Base-by-base conservation (phyloP, 2,888 invertebrate genomes). In the Baccha elongata region DNA sequence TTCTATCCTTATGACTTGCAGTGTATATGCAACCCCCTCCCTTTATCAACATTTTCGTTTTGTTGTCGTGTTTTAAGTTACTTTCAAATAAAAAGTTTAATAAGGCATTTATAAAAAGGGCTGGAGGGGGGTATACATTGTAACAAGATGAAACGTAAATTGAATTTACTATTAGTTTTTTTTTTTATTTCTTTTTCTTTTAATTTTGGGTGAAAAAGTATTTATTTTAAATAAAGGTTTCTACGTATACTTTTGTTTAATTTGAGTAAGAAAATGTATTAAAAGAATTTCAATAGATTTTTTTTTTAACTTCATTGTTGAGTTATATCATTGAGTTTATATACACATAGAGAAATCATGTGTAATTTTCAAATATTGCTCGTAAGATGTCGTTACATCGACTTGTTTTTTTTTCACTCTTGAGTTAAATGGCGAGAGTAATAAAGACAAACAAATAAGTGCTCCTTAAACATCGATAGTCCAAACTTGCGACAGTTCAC, bases 121-220 rank as follows among this genome's bases (percentile, higher is more conserved):
- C 23, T 52, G 13, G 35, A 42, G 60, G 29, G 17, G 42, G 26
- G 62, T 44, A 10, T n/a, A n/a, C n/a, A n/a, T 23, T 42, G 60
- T 62, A 65, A 80, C 80, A 69, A 81, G 76, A 76, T 69, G 72
- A 73, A 71, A 73, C 72, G 83, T 73, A 78, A 78, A 78, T 83
- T 83, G 67, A 83, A 83, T 78, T 78, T 78, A 37, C 71, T 46
- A 71, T 76, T 76, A 60, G 53, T 52, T 72, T 71, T 73, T 50
- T 68, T 58, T 52, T 46, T 67, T 19, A 29, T 50, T 35, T 53
- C 13, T 64, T 58, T n/a, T 58, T 64, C 35, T 67, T 71, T 46
- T 52, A 67, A 44, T 67, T 65, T 53, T 29, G 15, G 23, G 23
- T 23, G 29, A 8, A 32, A 32, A 26, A 6, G 26, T 15, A 13